phyloP scores from a whole-genome alignment of 2,797 vertebrate species.

The Dicrostonyx torquatus region DNA sequence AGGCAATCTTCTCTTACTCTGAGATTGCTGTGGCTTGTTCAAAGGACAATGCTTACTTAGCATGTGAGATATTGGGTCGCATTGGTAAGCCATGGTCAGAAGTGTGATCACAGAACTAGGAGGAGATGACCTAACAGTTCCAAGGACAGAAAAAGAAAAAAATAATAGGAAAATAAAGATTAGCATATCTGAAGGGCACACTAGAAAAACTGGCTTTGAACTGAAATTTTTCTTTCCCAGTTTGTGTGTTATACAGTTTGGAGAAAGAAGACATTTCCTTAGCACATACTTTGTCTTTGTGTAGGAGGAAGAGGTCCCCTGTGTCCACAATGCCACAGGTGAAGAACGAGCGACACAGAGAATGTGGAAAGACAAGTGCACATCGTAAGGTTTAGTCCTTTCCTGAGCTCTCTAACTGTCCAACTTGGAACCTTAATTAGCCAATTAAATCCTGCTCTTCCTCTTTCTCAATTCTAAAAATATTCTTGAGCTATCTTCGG shows the following conservation, averaged over 20 bases:
- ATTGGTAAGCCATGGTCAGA: neutral
- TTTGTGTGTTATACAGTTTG: slow-evolving; percentile 23
- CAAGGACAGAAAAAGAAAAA: neutral
- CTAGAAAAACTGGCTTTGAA: slow-evolving; percentile 1
- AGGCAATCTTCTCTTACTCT: slow-evolving; percentile 32
- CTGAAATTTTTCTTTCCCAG: slow-evolving; percentile 13
- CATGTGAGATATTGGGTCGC: neutral
- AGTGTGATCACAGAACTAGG: neutral
- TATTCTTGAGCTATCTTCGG: slow-evolving; percentile 40
- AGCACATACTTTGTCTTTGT: neutral
- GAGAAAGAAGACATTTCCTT: neutral
- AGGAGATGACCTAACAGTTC: neutral
- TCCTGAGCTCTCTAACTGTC: slow-evolving; percentile 42
- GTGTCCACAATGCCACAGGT: neutral
- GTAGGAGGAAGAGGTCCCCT: neutral
- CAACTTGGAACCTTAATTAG: slow-evolving; percentile 57
- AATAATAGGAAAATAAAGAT: neutral
- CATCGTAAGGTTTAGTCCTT: slow-evolving; percentile 4
- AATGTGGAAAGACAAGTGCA: neutral
- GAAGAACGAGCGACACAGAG: neutral
- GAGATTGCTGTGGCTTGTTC: neutral
- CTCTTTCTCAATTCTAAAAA: slow-evolving; percentile 47
- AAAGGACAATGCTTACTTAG: neutral
- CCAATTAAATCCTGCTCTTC: slow-evolving; percentile 61
- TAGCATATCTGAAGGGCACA: neutral